Evolutionary conservation across 2,888 invertebrate genomes (phyloP).

Genomic region (Meta bourneti): DNA sequence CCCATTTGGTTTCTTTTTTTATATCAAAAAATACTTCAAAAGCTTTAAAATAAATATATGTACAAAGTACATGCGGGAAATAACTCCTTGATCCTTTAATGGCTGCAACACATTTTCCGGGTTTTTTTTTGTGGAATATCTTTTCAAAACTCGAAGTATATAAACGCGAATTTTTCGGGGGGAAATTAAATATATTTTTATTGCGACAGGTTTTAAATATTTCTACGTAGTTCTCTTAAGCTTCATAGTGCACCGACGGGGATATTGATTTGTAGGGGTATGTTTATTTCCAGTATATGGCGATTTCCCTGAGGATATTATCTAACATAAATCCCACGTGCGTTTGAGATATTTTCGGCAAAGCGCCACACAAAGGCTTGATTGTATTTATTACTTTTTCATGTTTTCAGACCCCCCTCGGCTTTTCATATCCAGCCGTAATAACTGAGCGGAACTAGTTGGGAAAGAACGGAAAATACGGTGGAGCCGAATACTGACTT

Average conservation of each 20-base stretch:
- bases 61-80: background rate
- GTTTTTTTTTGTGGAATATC: background rate
- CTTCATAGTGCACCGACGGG: background rate
- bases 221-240: background rate
- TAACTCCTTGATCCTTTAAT: background rate
- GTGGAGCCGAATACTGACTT: too few relatives aligned
- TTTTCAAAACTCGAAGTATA: background rate
- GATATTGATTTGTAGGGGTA: background rate
- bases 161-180: background rate
- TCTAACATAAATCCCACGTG: background rate
- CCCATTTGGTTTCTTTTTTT: too few relatives aligned
- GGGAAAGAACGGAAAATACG: background rate
- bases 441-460: background rate
- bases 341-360: background rate
- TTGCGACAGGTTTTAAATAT: background rate
- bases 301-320: background rate
- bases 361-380: background rate
- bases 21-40: background rate
- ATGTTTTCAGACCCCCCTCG: background rate
- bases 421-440: background rate
- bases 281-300: background rate
- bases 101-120: background rate
- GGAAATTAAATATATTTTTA: background rate
- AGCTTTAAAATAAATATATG: background rate
- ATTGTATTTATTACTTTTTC: conserved; percentile 1